A percentile compares a stretch with the other conserved stretches of the same genome.
Evolutionary conservation across 2,113 vertebrate species (phyloP).

Genomic region (Spheniscus mendiculus): DNA sequence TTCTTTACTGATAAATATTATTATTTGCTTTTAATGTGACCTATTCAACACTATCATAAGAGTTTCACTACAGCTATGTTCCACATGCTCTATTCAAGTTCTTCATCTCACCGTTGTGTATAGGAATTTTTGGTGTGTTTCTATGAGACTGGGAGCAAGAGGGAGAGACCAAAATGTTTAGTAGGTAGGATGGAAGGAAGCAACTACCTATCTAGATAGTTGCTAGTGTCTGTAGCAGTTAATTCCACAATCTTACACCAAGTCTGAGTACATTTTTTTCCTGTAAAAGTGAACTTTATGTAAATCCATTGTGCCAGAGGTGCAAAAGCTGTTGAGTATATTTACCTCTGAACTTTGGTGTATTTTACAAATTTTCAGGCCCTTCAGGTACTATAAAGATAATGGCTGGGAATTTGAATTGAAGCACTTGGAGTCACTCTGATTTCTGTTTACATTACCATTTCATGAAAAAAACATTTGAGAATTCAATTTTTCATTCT

Average conservation of each 20-base stretch:
- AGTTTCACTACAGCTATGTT: background rate
- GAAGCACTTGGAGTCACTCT: background rate
- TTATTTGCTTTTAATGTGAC: background rate
- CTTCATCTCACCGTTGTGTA: background rate
- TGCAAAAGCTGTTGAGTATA: background rate
- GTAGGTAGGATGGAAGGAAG: background rate
- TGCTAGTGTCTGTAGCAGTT: background rate
- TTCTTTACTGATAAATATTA: background rate
- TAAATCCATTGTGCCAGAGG: background rate
- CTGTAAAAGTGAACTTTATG: background rate
- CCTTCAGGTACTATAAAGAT: background rate
- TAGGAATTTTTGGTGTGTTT: background rate
- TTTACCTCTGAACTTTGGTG: background rate
- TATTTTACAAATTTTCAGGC: background rate
- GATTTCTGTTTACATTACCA: background rate
- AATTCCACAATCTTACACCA: background rate
- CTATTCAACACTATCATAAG: background rate
- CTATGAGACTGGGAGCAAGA: background rate
- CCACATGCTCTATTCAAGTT: background rate
- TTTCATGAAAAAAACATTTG: background rate
- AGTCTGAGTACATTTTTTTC: background rate
- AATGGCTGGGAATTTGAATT: background rate
- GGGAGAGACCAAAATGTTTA: background rate
- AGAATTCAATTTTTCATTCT: background rate
- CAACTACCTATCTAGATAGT: background rate